Base-by-base conservation (phyloP, 2,888 invertebrate genomes). In the Orchesellides sinensis region DNA sequence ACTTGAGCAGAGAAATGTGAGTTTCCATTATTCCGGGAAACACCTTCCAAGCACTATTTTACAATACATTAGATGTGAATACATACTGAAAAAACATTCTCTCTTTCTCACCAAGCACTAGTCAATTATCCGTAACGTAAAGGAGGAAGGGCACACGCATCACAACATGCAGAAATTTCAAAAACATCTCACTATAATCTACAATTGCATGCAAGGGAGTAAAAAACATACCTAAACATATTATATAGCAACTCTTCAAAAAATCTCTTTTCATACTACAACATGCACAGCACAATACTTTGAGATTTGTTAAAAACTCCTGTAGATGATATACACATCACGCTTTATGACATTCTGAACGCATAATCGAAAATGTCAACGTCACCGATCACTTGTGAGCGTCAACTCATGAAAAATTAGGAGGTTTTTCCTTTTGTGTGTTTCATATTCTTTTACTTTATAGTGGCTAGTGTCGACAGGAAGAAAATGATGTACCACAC, bases 401-500 rank as follows among this genome's bases (percentile, higher is more conserved):
- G 82, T 82, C 82, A 82, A 69, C 75, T 82, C 82, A 82, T 82
- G 82, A 82, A 82, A 82, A 82, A 82, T 82, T 82, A 82, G 82
- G 63, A 82, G 75, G 75, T 75, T 82, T 70, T 69, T 61, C 10
- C 10, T 25, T 25, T 10, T 40, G 35, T 56, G 23, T 63, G 12
- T 40, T 54, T 59, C 56, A 21, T 32, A 27, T 29, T 52, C 47
- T 68, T 27, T 19, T 52, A 75, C 56, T n/a, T n/a, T n/a, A n/a
- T n/a, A n/a, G n/a, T 27, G 17, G 59, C 17, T 32, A 29, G 59
- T 32, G 29, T 19, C 59, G 32, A 32, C 59, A 59, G 17, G 23
- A 23, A 25, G 54, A 54, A 23, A 54, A 54, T 54, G 54, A 54
- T 54, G 1, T 21, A 54, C 21, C 59, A 59, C 29, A 59, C 29